Evolutionary conservation across 2,888 invertebrate species (phyloP).

Genomic region (Petrophora chlorosata): DNA sequence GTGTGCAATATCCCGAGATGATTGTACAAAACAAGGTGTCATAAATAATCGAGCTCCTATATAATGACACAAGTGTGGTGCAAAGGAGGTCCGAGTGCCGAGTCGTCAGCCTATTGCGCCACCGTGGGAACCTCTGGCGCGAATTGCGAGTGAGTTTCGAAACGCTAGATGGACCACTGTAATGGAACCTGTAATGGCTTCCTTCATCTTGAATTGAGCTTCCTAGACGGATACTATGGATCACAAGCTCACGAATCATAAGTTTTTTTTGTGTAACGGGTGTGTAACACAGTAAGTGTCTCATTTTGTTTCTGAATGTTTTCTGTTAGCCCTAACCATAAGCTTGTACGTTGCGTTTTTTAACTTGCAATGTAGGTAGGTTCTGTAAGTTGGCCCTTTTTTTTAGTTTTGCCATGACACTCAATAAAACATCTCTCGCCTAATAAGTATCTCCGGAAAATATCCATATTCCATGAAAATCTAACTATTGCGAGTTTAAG

Average conservation of each 20-base stretch:
- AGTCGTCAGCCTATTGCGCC: conserved; percentile 31
- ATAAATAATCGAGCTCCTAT: conserved; percentile 13
- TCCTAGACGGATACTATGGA: conserved; percentile 8
- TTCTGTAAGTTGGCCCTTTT: no score
- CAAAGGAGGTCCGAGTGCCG: conserved; percentile 28
- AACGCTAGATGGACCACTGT: conserved; percentile 43
- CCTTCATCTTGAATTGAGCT: conserved; percentile 43
- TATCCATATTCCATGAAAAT: no score
- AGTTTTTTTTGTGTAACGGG: no score
- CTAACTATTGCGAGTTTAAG: no score
- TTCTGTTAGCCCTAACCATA: no score
- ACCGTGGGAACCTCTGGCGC: conserved; percentile 50
- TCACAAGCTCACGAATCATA: background rate
- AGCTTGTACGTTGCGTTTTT: no score
- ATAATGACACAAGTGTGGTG: conserved; percentile 13
- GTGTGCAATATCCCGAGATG: background rate
- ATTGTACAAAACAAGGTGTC: conserved; percentile 6
- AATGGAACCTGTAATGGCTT: conserved; percentile 50
- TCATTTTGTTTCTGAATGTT: no score
- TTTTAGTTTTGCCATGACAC: no score
- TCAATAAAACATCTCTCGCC: no score
- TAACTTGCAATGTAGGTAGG: no score
- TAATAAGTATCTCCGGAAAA: no score
- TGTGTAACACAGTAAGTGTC: no score
- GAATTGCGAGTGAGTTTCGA: conserved; percentile 40